These are phyloP conservation scores for Gymnorhina tibicen DNA, from an alignment of 2,113 vertebrate species.

Conservation along the genomic window DNA sequence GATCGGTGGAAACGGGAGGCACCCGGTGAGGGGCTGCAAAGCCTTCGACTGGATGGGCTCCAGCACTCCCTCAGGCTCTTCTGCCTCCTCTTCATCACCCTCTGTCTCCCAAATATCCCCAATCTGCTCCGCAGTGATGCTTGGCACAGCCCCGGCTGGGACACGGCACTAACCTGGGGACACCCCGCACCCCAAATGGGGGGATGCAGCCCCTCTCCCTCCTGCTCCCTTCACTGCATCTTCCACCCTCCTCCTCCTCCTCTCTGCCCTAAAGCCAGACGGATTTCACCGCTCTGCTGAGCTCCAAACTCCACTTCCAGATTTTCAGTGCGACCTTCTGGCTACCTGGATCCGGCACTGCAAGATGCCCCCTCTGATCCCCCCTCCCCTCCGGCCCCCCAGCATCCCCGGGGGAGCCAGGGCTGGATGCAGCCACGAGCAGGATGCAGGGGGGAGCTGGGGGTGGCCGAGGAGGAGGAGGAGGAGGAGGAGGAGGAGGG, in stretches of 20 bases:
- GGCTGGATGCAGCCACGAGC: slow-evolving; percentile 49
- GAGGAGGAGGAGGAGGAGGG: background rate
- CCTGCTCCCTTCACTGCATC: background rate
- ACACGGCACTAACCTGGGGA: background rate
- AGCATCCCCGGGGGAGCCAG: slow-evolving; percentile 16
- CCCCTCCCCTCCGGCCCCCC: slow-evolving; percentile 44
- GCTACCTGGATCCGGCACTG: slow-evolving; percentile 58
- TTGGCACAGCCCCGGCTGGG: background rate
- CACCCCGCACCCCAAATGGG: background rate
- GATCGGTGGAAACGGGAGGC: background rate
- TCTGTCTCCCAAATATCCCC: background rate
- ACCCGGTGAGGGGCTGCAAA: background rate
- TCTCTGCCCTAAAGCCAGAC: background rate
- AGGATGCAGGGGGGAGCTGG: slow-evolving; percentile 44
- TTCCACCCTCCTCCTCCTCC: background rate
- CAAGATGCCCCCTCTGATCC: slow-evolving; percentile 65
- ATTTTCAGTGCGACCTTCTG: slow-evolving; percentile 61
- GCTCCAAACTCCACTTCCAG: slow-evolving; percentile 60
- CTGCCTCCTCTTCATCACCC: background rate
- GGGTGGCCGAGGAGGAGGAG: background rate
- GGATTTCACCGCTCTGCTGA: background rate
- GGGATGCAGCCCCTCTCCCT: background rate
- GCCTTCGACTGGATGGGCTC: background rate
- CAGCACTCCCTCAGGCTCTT: background rate
- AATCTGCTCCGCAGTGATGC: rapidly evolving